Evolutionary conservation across 2,113 vertebrate genomes (phyloP).

Genomic region (Oenanthe melanoleuca): DNA sequence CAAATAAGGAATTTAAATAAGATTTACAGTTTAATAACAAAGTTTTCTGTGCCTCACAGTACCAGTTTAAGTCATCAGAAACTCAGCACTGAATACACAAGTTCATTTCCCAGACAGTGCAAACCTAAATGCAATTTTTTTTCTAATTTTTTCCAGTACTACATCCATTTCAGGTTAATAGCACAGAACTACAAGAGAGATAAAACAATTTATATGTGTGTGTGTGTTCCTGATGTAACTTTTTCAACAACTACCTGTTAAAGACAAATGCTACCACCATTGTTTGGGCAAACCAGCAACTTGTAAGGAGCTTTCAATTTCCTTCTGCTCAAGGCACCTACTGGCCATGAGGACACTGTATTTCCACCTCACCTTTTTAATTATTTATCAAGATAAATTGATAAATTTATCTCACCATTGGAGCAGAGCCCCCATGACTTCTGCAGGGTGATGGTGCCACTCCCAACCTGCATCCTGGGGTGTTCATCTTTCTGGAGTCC

Average conservation of each 20-base stretch:
- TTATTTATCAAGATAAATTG: not conserved
- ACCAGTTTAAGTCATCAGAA: not conserved
- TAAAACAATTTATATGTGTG: rapidly evolving
- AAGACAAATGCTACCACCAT: not conserved
- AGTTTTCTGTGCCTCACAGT: not conserved
- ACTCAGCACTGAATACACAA: not conserved
- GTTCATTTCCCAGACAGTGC: not conserved
- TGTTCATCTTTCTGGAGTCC: not conserved
- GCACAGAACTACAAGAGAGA: not conserved
- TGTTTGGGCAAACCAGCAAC: not conserved
- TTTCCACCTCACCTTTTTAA: not conserved
- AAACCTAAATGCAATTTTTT: not conserved
- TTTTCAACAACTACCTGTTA: not conserved
- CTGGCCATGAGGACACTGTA: not conserved
- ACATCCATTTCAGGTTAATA: not conserved
- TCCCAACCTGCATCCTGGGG: not conserved
- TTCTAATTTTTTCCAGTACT: not conserved
- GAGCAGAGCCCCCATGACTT: not conserved
- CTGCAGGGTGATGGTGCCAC: not conserved
- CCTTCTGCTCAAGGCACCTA: not conserved
- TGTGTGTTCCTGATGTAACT: not conserved
- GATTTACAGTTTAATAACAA: not conserved
- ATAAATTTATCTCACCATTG: not conserved
- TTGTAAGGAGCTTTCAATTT: not conserved
- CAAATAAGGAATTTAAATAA: not conserved